Base-by-base conservation (phyloP, 2,888 invertebrate species). In the Lordiphosa andalusiaca region DNA sequence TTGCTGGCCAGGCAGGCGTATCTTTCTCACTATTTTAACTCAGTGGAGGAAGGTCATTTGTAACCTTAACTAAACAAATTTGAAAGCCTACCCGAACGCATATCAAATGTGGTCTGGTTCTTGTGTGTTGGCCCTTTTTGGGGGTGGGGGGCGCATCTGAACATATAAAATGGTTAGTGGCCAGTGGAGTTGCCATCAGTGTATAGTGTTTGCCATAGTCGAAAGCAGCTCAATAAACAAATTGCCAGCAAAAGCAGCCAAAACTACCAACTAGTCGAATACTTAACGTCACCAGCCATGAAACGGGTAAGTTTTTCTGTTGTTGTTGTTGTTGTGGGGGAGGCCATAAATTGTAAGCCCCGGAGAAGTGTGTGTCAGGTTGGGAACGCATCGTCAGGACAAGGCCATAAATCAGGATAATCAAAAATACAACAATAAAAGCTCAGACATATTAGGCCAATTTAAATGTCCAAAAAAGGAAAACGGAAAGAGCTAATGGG, bases 1-100 rank as follows among this genome's bases (percentile, higher is more conserved):
- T 54, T 53, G 42, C 16, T 36, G 41, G 42, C 37, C 54, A 64
- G 59, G 73, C 75, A 81, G 57, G 67, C 71, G 53, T 68, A 70
- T 69, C 61, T 69, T 33, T 50, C 37, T 23, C 49, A 39, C n/a
- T 37, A 16, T 30, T 30, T 30, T 13, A 16, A 37, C 39, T 13
- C 39, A 40, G 36, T 47, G 58, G 64, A 86, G 58, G 64, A 86
- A 86, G 86, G 86, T 85, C 83, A 82, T 68, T 73, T 85, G 86
- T 86, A 86, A 86, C 77, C 65, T 67, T 80, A 87, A 74, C 83
- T 77, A 70, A 72, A 72, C 70, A 75, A 82, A 87, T 81, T 84
- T 81, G 86, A 86, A 86, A 86, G 85, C 75, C 66, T 54, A 30
- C 10, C 10, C 65, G 23, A 36, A 53, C 47, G 66, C 80, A 66